Evolutionary conservation across 2,113 vertebrate genomes (phyloP).

Genomic region (Tringa solitaria): DNA sequence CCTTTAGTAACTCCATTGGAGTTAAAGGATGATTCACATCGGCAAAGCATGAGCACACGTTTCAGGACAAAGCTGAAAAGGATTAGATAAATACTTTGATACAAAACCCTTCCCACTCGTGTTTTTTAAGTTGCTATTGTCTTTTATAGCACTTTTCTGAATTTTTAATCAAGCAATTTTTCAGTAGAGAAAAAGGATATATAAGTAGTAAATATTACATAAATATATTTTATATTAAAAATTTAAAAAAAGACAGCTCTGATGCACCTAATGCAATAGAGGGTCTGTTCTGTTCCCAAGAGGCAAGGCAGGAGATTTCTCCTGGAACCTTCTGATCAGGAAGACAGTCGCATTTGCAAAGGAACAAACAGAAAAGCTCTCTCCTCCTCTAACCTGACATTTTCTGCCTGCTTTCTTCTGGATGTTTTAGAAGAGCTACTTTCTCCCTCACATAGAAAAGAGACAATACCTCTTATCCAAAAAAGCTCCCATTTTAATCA

Average conservation of each 20-base stretch:
- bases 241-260: background rate
- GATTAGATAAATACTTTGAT: background rate
- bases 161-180: background rate
- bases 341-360: background rate
- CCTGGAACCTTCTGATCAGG: background rate
- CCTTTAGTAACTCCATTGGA: no score
- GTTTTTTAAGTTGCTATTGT: background rate
- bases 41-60: background rate
- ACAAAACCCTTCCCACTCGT: background rate
- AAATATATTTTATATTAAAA: background rate
- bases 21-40: background rate
- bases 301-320: background rate
- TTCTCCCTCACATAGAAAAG: background rate
- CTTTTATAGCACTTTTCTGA: background rate
- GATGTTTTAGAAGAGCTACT: background rate
- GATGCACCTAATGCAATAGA: background rate
- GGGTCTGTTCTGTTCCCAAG: background rate
- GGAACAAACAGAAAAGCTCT: background rate
- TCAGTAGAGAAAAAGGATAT: background rate
- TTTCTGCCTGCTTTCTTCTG: background rate
- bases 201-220: background rate
- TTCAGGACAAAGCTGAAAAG: background rate
- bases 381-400: background rate
- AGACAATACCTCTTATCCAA: background rate
- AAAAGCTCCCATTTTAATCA: background rate